Evolutionary conservation across 2,113 vertebrate species (phyloP).

Genomic region (Hiodon tergisus): DNA sequence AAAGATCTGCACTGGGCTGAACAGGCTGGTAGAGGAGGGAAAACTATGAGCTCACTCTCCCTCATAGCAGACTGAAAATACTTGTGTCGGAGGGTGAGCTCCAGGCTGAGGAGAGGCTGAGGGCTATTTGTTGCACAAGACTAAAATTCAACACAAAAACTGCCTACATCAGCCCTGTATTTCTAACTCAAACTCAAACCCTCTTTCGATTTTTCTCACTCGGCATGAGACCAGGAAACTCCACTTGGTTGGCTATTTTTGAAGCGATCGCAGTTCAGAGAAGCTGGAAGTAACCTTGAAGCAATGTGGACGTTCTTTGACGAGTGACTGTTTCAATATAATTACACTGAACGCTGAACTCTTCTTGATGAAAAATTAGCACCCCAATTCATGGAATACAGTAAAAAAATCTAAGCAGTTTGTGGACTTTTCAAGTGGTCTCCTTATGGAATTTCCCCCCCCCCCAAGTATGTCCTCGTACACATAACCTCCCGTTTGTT

Average conservation of each 20-base stretch:
- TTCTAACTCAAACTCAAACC: too few species aligned
- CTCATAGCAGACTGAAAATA: neutral
- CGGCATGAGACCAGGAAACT: neutral
- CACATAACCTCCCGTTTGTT: neutral
- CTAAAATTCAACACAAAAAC: neutral
- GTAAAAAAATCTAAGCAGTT: slow-evolving; percentile 3
- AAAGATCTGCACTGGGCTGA: slow-evolving; percentile 75
- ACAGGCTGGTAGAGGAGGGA: slow-evolving; percentile 78
- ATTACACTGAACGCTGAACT: too few species aligned
- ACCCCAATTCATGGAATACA: neutral
- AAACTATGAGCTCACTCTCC: slow-evolving; percentile 62
- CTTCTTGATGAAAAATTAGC: neutral
- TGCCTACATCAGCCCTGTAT: neutral
- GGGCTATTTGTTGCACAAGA: neutral
- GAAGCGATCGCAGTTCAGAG: neutral
- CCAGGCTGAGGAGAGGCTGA: neutral
- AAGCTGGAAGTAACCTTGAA: too few species aligned
- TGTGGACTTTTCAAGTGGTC: neutral
- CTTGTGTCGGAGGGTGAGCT: neutral
- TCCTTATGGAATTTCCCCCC: too few species aligned
- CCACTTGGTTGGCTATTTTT: neutral
- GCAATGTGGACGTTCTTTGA: neutral
- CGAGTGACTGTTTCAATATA: neutral
- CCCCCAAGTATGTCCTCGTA: too few species aligned
- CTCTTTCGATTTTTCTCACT: too few species aligned